Evolutionary conservation across 2,113 vertebrate genomes (phyloP).

Genomic region (Silurus meridionalis): DNA sequence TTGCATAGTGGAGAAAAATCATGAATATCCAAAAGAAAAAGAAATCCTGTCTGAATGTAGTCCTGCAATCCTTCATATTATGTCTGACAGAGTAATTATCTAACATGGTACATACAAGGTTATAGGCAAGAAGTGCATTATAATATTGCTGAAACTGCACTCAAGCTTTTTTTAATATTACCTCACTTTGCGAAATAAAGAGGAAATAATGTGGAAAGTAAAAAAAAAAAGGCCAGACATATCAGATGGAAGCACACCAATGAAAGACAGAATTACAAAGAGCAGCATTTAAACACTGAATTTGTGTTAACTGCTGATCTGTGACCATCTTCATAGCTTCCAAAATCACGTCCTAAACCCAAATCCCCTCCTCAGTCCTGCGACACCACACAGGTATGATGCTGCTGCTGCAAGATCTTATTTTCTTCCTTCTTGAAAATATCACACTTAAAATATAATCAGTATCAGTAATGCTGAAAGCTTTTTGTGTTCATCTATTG

Average conservation of each 20-base stretch:
- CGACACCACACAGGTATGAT: not conserved
- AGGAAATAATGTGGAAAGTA: slow-evolving; percentile 10
- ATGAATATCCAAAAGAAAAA: not conserved
- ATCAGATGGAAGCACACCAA: slow-evolving; percentile 52
- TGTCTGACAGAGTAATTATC: slow-evolving; percentile 39
- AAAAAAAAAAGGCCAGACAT: slow-evolving; percentile 30
- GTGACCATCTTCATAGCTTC: not conserved
- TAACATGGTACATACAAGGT: slow-evolving; percentile 47
- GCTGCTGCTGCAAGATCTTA: not conserved
- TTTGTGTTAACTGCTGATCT: slow-evolving; percentile 25
- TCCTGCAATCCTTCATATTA: slow-evolving; percentile 51
- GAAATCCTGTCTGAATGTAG: slow-evolving; percentile 22
- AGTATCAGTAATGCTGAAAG: slow-evolving; percentile 18
- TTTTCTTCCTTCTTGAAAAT: slow-evolving; percentile 11
- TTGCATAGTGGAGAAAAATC: slow-evolving; percentile 54
- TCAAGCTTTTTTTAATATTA: slow-evolving; percentile 25
- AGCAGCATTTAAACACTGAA: slow-evolving; percentile 29
- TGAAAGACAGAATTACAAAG: slow-evolving; percentile 26
- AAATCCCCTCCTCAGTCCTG: slow-evolving; percentile 22
- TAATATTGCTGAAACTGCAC: slow-evolving; percentile 47
- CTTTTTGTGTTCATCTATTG: slow-evolving; percentile 48
- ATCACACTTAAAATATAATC: slow-evolving; percentile 19
- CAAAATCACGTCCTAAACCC: not conserved
- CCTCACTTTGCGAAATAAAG: slow-evolving; percentile 34
- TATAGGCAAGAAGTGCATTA: slow-evolving; percentile 53